Evolutionary conservation across 2,113 vertebrate genomes (phyloP), one percentile per base, ranked within the genome.

Genomic region (Menidia beryllina): DNA sequence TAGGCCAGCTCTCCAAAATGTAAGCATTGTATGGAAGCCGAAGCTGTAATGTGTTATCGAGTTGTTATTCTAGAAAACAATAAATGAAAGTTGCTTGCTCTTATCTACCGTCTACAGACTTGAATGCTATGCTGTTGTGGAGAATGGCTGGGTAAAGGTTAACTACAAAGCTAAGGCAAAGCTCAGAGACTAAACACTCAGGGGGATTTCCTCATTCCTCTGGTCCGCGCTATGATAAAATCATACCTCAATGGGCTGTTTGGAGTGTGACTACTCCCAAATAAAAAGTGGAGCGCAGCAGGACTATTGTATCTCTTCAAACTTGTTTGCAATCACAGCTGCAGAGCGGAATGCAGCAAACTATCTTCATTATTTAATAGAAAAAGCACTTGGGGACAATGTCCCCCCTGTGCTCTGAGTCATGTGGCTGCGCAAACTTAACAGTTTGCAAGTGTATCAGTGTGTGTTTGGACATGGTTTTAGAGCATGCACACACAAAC

Each of bases 131-230:
- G 73, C 73, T 60, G 77, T 81, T 78, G 69, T 74, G 63, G 68
- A 79, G 81, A 78, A 65, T 11, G 62, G 49, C 60, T 66, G 86
- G 85, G 79, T 89, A 93, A 92, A 90, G 80, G 87, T 90, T 87
- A 91, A 93, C 90, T 85, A 84, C 79, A 87, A 84, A 88, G 83
- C 65, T 75, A 62, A 78, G 76, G 62, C 79, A 47, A 83, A 83
- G 73, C 62, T 55, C 38, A 24, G 56, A 87, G 81, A 84, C 84
- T 72, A 77, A 85, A 81, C 84, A 84, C 80, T 69, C 68, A 0
- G 34, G 75, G 84, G 83, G 79, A 77, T 82, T 90, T 91, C 90
- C 82, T 88, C 89, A 90, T 90, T 89, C 85, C 70, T 81, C 60
- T 60, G 69, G 43, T 66, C 74, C 70, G 38, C 66, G 68, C 74